Base-by-base conservation (phyloP, 2,888 invertebrate species). In the Stegophylla sp. region DNA sequence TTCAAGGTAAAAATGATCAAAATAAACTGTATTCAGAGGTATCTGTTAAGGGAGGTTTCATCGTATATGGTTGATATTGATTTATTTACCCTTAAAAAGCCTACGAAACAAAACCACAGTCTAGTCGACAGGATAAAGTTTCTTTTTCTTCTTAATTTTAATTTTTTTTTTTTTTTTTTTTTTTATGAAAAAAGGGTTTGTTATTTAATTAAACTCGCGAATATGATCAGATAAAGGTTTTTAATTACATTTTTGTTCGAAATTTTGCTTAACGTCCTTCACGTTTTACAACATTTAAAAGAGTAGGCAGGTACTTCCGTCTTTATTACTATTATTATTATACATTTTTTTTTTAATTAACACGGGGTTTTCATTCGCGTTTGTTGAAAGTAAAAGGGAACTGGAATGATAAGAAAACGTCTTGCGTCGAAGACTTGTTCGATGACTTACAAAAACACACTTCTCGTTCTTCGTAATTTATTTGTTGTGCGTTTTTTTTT, bases 221-320 rank as follows among this genome's bases (percentile, higher is more conserved):
- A 67, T 77, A 77, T 77, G 77, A 71, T 61, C 71, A 61, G 69
- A 71, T 71, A 71, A 71, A 71, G 48, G 61, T 59, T 79, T 71
- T 79, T 79, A 79, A 79, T 79, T 79, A 79, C 48, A 61, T 71
- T 79, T 69, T 71, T 28, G 67, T 77, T 71, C 20, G 20, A 76
- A 12, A 28, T 63, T 67, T 66, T 66, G 66, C 41, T 66, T 66
- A 1, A n/a, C 59, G 20, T 67, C 43, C 45, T 23, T 34, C 51
- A 64, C 53, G 13, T 77, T 69, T 67, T 66, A 61, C 45, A 53
- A 67, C 43, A 66, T 67, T 76, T 69, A 48, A 56, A 34, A 26
- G 43, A 67, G 64, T n/a, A n/a, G n/a, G n/a, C n/a, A n/a, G n/a
- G n/a, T 63, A 63, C 41, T 43, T 53, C 56, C 26, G 13, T 34